Evolutionary conservation across 2,113 vertebrate species (phyloP), one percentile per base, ranked within the genome.

Genomic region (Ameiurus melas): DNA sequence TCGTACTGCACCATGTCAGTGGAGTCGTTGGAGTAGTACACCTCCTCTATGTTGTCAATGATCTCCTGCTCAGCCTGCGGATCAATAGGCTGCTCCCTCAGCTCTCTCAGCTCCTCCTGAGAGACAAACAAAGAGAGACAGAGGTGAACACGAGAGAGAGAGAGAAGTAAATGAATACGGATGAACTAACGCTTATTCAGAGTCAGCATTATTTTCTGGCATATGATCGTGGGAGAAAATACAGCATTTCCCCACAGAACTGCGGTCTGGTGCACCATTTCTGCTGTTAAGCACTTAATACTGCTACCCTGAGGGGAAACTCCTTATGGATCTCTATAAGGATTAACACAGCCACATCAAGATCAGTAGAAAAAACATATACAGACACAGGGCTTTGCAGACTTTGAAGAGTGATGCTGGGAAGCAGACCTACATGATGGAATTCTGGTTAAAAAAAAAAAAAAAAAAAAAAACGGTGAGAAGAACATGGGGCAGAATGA

Each of bases 1-100:
- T 99, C 98, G 83, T 98, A 97, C 90, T 97, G 96, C 92, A 98
- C 97, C 95, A 99, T 97, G 94, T 99, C 98, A 90, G 97, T 98
- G 84, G 98, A 98, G 94, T 99, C 98, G 66, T 66, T 96, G 62
- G 97, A 98, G 95, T 97, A 99, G 95, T 99, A 99, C 71, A 99
- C 95, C 92, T 99, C 97, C 93, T 98, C 97, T 82, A 99, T 98
- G 92, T 97, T 97, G 93, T 98, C 96, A 89, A 99, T 99, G 93
- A 99, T 96, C 94, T 99, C 98, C 93, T 99, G 98, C 92, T 99
- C 97, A 12, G 96, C 97, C 92, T 97, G 97, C 87, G 98, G 98
- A 95, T 99, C 97, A 47, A 94, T 94, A 86, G 98, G 96, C 90
- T 98, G 96, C 93, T 99, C 97, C 92, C 96, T 95, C 84, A 97